A percentile compares a stretch with the other conserved stretches of the same genome.
phyloP scores from a whole-genome alignment of 2,113 vertebrate genomes.

The Etia nguti region DNA sequence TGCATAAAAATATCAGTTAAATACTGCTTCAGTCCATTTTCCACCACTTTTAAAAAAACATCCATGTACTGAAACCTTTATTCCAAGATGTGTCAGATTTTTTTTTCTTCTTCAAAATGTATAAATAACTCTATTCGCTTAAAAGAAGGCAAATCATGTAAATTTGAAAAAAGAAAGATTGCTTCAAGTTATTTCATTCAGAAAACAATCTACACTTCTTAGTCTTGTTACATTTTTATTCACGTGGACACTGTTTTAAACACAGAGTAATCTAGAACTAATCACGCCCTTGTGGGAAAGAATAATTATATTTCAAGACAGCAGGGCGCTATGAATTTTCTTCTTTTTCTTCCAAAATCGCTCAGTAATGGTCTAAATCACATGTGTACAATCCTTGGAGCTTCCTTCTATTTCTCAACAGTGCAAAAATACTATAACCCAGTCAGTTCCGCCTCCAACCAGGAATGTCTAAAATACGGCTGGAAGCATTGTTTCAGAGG shows the following conservation, averaged over 20 bases:
- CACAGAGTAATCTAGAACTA: background rate
- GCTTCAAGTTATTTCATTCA: background rate
- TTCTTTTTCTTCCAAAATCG: background rate
- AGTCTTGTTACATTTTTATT: background rate
- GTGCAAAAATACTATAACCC: background rate
- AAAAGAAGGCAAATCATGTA: fast-evolving
- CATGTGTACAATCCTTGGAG: background rate
- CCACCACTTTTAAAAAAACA: background rate
- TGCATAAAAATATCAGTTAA: background rate
- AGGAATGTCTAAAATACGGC: background rate
- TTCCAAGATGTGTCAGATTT: fast-evolving
- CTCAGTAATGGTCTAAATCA: background rate
- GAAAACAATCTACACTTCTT: background rate
- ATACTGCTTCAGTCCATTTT: fast-evolving
- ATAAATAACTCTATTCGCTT: fast-evolving
- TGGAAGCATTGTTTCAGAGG: background rate
- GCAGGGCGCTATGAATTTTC: fast-evolving
- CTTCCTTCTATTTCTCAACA: background rate
- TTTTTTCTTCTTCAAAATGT: background rate
- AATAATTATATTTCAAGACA: background rate
- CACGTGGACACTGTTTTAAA: background rate
- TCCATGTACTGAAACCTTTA: background rate
- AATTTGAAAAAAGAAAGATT: background rate
- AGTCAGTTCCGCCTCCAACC: background rate
- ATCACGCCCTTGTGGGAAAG: background rate